A percentile compares a stretch with the other conserved stretches of the same genome.
phyloP scores from a whole-genome alignment of 92 coral and sea anemone species.

The Zoanthus solanderi region DNA sequence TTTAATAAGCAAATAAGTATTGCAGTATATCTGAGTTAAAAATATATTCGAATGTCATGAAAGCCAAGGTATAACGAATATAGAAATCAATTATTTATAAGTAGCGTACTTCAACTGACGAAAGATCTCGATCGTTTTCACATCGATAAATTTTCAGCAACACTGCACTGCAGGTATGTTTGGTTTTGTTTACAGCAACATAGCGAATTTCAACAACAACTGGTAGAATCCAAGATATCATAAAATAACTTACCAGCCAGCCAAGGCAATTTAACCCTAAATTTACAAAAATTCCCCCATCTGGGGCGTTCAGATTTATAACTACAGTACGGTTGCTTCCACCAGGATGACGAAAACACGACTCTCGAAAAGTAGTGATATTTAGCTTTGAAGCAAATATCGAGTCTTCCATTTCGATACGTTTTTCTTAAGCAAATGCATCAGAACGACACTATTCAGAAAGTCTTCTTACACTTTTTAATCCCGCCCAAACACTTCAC shows the following conservation, averaged over 20 bases:
- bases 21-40: no score
- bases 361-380: conserved; percentile 24
- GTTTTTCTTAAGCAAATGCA: not conserved
- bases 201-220: not conserved
- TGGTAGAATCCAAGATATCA: not conserved
- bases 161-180: not conserved
- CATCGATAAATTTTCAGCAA: not conserved
- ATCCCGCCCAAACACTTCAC: conserved; percentile 15
- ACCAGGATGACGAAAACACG: conserved; percentile 23
- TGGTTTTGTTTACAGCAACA: conserved; percentile 15
- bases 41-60: no score
- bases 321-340: conserved; percentile 16
- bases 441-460: not conserved
- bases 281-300: conserved; percentile 95
- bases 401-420: not conserved
- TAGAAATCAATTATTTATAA: conserved; percentile 12
- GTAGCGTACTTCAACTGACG: conserved; percentile 13
- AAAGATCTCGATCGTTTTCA: not conserved
- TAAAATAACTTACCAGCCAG: conserved; percentile 87
- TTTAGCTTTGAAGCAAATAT: conserved; percentile 22
- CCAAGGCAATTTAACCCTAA: conserved; percentile 90
- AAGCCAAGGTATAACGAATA: not conserved
- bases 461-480: not conserved
- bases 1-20: no score
- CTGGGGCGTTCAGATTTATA: conserved; percentile 70